phyloP scores from a whole-genome alignment of 1,140 invertebrate species.

The Drosophila bocki region DNA sequence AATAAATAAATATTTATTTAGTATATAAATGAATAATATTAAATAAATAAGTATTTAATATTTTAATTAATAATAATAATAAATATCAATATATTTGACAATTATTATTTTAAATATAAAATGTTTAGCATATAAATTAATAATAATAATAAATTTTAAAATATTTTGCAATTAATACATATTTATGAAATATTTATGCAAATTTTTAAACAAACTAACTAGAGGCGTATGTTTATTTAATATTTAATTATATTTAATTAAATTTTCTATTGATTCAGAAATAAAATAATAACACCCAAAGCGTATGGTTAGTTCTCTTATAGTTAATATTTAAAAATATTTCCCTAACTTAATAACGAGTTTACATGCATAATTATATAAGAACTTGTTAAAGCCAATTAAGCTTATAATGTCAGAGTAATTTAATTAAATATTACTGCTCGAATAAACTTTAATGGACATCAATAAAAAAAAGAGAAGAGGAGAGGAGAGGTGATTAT shows the following conservation, averaged over 20 bases:
- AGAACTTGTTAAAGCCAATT: not conserved
- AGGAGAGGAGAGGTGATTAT: not conserved
- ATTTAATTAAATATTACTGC: slow-evolving; percentile 12
- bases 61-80: no score
- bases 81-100: no score
- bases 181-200: not conserved
- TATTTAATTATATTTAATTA: not conserved
- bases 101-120: no score
- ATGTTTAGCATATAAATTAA: no score
- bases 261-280: not conserved
- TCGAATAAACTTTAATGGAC: not conserved
- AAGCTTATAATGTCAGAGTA: not conserved
- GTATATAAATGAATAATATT: no score
- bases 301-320: not conserved
- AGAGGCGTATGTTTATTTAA: not conserved
- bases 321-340: not conserved
- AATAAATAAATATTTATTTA: no score
- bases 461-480: not conserved
- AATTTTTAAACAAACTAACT: not conserved
- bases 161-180: not conserved
- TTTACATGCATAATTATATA: not conserved
- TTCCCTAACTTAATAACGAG: not conserved
- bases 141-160: not conserved
- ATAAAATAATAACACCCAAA: not conserved
- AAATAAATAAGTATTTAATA: no score